phyloP scores from a whole-genome alignment of 2,888 invertebrate species.

The Pyrocoelia pectoralis region DNA sequence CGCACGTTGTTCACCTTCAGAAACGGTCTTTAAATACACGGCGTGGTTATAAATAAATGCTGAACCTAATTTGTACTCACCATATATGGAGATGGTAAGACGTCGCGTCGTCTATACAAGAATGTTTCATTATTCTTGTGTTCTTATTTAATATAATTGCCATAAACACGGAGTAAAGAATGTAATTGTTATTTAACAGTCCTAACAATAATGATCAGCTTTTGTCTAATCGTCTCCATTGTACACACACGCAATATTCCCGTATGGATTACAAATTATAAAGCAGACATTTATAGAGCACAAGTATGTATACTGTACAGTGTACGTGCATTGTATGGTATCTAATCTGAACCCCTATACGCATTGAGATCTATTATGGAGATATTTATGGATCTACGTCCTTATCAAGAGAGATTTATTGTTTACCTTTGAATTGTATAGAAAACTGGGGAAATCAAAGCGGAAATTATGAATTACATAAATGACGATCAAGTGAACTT shows the following conservation, averaged over 20 bases:
- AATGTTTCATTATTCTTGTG: neutral
- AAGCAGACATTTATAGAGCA: neutral
- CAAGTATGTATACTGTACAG: neutral
- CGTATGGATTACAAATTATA: neutral
- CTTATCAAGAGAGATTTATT: neutral
- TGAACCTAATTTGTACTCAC: constrained; percentile 9
- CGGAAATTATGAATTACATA: too few relatives aligned
- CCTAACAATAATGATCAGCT: neutral
- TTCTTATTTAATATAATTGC: neutral
- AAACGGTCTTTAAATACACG: neutral
- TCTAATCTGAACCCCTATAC: neutral
- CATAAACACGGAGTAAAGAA: neutral
- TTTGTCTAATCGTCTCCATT: constrained; percentile 7
- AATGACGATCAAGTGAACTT: too few relatives aligned
- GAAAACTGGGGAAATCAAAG: too few relatives aligned
- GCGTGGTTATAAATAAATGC: constrained; percentile 10
- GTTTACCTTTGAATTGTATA: neutral
- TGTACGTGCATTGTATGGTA: neutral
- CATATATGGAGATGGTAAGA: neutral
- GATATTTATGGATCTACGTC: neutral
- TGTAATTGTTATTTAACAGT: constrained; percentile 4
- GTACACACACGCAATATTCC: neutral
- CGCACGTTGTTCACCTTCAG: neutral
- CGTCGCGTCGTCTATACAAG: neutral
- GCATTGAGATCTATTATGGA: neutral